phyloP scores from a whole-genome alignment of 2,888 invertebrate species.

The Stenolophus ochropezus region DNA sequence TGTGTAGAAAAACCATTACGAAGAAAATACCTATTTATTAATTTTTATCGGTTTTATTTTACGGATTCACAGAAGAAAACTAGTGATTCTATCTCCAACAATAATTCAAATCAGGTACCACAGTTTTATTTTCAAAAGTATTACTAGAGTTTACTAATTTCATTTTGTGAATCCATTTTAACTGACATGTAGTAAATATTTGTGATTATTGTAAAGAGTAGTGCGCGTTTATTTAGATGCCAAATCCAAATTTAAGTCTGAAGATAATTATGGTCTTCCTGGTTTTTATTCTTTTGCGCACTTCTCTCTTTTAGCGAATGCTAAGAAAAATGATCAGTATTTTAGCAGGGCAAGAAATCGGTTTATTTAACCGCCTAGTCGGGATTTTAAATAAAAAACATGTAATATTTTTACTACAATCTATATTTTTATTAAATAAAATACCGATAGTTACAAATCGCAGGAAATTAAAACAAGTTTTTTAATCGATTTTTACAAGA shows the following conservation, averaged over 20 bases:
- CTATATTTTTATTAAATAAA: too few relatives aligned
- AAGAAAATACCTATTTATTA: constrained; percentile 79
- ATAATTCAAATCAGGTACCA: constrained; percentile 29
- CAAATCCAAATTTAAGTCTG: constrained; percentile 53
- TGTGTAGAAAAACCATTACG: constrained; percentile 87
- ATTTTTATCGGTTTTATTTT: constrained; percentile 54
- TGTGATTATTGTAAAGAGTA: neutral
- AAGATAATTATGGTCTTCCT: constrained; percentile 43
- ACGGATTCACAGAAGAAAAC: constrained; percentile 29
- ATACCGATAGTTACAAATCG: too few relatives aligned
- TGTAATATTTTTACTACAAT: too few relatives aligned
- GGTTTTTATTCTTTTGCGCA: constrained; percentile 2
- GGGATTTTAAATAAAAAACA: too few relatives aligned
- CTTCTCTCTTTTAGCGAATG: constrained; percentile 34
- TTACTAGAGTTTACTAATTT: constrained; percentile 40
- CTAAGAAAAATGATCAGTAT: constrained; percentile 45
- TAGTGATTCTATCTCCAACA: constrained; percentile 39
- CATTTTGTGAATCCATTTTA: constrained; percentile 36
- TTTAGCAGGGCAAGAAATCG: too few relatives aligned
- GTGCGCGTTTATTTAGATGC: constrained; percentile 44
- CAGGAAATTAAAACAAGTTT: too few relatives aligned
- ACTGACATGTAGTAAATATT: constrained; percentile 7
- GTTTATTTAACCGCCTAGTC: too few relatives aligned
- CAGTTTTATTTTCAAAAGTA: constrained; percentile 10
- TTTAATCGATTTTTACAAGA: too few relatives aligned